Evolutionary conservation across 2,113 vertebrate genomes (phyloP).

Genomic region (Falcunculus frontatus): DNA sequence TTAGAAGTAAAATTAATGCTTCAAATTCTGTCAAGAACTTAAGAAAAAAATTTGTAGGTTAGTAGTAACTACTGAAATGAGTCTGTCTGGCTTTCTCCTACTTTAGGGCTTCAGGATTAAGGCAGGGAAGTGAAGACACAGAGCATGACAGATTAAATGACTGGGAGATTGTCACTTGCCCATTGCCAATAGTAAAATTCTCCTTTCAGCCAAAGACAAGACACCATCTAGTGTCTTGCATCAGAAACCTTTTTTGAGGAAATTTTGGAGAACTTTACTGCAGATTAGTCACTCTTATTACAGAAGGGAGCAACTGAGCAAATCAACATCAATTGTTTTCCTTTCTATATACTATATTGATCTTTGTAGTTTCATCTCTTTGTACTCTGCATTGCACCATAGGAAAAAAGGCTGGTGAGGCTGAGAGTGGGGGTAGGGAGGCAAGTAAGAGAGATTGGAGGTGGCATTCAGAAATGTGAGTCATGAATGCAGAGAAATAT

Average conservation of each 20-base stretch:
- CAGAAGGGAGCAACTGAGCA: background rate
- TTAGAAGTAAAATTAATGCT: background rate
- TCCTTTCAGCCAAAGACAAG: background rate
- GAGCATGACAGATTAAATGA: background rate
- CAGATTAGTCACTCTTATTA: background rate
- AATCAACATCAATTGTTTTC: background rate
- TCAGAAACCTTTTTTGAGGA: background rate
- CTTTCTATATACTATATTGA: background rate
- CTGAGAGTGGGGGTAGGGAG: background rate
- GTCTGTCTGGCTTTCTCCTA: background rate
- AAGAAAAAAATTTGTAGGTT: background rate
- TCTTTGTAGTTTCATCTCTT: background rate
- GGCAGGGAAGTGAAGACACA: background rate
- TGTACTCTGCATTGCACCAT: background rate
- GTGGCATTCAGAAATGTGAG: background rate
- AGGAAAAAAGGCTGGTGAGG: background rate
- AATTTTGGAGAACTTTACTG: background rate
- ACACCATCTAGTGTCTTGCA: background rate
- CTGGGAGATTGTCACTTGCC: background rate
- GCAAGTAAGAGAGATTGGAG: background rate
- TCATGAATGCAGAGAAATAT: background rate
- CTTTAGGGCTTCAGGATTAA: background rate
- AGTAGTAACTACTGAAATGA: background rate
- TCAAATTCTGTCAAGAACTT: background rate
- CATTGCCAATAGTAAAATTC: background rate